phyloP scores from a whole-genome alignment of 2,113 vertebrate genomes.

The Pachypanchax playfairii region DNA sequence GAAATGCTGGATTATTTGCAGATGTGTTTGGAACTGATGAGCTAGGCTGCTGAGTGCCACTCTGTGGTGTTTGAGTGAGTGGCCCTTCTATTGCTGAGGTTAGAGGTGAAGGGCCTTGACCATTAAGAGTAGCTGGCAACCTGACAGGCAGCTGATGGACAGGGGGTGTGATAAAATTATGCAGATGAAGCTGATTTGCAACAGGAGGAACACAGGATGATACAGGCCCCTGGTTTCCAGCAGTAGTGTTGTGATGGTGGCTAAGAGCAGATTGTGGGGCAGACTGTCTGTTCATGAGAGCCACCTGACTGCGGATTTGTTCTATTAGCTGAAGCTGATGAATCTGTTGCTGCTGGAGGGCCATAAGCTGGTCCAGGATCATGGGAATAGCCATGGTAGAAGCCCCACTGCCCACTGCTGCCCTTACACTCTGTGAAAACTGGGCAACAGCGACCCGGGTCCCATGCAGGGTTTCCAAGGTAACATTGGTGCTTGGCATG shows the following conservation, averaged over 20 bases:
- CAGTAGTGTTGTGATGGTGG: conserved; percentile 71
- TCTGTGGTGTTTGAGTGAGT: conserved; percentile 83
- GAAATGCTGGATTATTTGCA: conserved; percentile 74
- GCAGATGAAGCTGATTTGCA: conserved; percentile 86
- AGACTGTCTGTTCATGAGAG: conserved; percentile 91
- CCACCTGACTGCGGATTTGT: conserved; percentile 97
- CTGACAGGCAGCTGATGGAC: conserved; percentile 87
- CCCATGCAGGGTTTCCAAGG: conserved; percentile 94
- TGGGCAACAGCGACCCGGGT: conserved; percentile 97
- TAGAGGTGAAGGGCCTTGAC: conserved; percentile 75
- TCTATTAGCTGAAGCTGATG: conserved; percentile 98
- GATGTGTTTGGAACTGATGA: conserved; percentile 80
- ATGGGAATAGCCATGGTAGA: conserved; percentile 91
- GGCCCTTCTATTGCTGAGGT: conserved; percentile 81
- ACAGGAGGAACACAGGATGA: conserved; percentile 76
- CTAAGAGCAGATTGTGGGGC: conserved; percentile 81
- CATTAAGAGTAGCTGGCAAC: conserved; percentile 77
- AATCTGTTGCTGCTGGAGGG: conserved; percentile 96
- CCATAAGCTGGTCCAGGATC: conserved; percentile 97
- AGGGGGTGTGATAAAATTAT: conserved; percentile 84
- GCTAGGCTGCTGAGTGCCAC: conserved; percentile 81
- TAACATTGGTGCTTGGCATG: conserved; percentile 98
- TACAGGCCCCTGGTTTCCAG: conserved; percentile 71
- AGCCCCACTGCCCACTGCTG: conserved; percentile 76
- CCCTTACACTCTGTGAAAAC: conserved; percentile 89